Conservation (phyloP, 2,888 invertebrate species). For the Pristionchus arcanus region DNA sequence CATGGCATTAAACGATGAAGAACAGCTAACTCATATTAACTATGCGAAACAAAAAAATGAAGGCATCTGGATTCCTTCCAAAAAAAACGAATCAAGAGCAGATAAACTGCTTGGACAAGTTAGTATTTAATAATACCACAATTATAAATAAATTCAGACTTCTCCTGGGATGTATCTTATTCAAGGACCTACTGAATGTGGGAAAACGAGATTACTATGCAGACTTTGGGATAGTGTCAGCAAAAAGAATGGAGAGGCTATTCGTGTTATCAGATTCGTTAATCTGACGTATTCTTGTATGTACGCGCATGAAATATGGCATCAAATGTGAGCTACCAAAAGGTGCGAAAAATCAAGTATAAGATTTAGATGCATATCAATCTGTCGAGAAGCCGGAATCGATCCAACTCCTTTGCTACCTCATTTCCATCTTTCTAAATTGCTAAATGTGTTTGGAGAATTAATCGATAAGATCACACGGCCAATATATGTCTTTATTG, state of each 20-base stretch:
- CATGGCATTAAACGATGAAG: neutral
- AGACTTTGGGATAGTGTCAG: conserved; percentile 58
- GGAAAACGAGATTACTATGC: conserved; percentile 68
- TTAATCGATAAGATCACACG: conserved; percentile 62
- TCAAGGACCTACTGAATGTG: conserved; percentile 66
- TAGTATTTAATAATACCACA: neutral
- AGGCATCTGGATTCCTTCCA: conserved; percentile 6
- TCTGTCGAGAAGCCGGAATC: conserved; percentile 39
- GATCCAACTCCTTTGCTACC: conserved; percentile 40
- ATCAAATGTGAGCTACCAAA: conserved; percentile 58
- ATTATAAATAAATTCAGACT: neutral
- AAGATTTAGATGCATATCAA: conserved; percentile 29
- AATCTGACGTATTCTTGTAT: conserved; percentile 70
- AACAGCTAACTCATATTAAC: conserved; percentile 3
- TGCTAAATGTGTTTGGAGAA: conserved; percentile 36
- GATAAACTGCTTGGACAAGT: conserved; percentile 50
- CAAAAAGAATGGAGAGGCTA: conserved; percentile 50
- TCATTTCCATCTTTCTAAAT: neutral
- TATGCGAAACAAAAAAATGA: neutral
- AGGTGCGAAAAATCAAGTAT: neutral
- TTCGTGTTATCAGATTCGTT: conserved; percentile 66
- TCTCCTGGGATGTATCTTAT: conserved; percentile 54
- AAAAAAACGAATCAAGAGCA: conserved; percentile 36
- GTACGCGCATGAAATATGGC: conserved; percentile 76
- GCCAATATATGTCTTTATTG: conserved; percentile 75